Percentiles rank a stretch among this genome's conserved stretches.
These are phyloP conservation scores for Drosophila tani DNA, from an alignment of 1,140 invertebrate species.

Conservation along the genomic window DNA sequence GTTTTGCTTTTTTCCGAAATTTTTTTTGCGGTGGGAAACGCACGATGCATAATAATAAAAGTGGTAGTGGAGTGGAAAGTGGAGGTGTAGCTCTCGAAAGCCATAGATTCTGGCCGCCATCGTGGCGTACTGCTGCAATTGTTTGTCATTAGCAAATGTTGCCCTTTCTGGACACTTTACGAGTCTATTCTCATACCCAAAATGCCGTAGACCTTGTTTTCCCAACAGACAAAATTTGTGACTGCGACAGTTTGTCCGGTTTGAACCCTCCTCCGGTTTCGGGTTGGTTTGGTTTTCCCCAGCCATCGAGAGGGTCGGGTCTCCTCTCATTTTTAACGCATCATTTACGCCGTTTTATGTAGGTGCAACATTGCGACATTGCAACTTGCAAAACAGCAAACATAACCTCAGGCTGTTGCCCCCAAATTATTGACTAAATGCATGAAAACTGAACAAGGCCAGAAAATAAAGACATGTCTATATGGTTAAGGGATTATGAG, in stretches of 20 bases:
- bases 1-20: constrained; percentile 6
- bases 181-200: constrained; percentile 34
- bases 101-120: constrained; percentile 27
- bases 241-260: constrained; percentile 72
- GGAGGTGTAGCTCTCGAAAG: constrained; percentile 35
- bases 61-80: constrained; percentile 11
- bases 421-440: constrained; percentile 48
- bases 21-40: constrained; percentile 62
- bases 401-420: constrained; percentile 62
- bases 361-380: constrained; percentile 69
- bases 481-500: not conserved
- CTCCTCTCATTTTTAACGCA: constrained; percentile 66
- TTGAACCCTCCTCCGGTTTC: not conserved
- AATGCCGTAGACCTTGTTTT: constrained; percentile 38
- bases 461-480: constrained; percentile 33
- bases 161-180: constrained; percentile 71
- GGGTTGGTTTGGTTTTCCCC: not conserved
- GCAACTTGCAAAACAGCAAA: constrained; percentile 32
- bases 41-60: constrained; percentile 78
- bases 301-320: not conserved
- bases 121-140: constrained; percentile 48
- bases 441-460: constrained; percentile 48
- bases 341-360: constrained; percentile 75
- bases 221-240: constrained; percentile 71
- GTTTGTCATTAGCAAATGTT: constrained; percentile 82